phyloP scores from a whole-genome alignment of 2,797 vertebrate species.

The Margarornis squamiger region DNA sequence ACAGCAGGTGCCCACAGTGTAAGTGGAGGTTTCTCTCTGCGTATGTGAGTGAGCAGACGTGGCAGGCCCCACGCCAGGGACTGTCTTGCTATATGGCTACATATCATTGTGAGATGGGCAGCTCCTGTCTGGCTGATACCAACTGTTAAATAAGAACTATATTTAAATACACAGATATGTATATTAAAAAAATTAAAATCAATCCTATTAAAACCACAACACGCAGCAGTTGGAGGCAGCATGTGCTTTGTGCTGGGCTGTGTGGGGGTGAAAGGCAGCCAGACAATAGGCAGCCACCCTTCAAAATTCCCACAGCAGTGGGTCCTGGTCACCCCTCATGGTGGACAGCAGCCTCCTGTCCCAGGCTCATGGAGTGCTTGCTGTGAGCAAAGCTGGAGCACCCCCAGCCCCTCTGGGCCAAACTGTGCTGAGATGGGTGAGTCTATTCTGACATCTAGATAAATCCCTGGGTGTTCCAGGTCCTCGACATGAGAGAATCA shows the following conservation, averaged over 20 bases:
- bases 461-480: neutral
- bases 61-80: accelerated
- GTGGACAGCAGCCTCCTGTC: neutral
- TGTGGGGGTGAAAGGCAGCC: neutral
- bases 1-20: accelerated
- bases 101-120: neutral
- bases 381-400: neutral
- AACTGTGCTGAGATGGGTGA: neutral
- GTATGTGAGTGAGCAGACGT: accelerated
- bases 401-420: accelerated
- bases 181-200: neutral
- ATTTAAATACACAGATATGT: conserved; percentile 50
- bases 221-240: neutral
- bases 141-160: conserved; percentile 53
- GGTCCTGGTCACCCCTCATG: neutral
- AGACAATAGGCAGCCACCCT: neutral
- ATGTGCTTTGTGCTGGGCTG: neutral
- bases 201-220: neutral
- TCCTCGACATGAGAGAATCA: neutral
- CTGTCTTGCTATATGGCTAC: neutral
- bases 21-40: neutral
- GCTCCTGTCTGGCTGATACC: conserved; percentile 11
- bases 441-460: accelerated
- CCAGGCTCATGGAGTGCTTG: neutral
- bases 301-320: neutral